A percentile compares a stretch with the other conserved stretches of the same genome.
Evolutionary conservation across 2,113 vertebrate species (phyloP).

Genomic region (Chloropsis cyanopogon): DNA sequence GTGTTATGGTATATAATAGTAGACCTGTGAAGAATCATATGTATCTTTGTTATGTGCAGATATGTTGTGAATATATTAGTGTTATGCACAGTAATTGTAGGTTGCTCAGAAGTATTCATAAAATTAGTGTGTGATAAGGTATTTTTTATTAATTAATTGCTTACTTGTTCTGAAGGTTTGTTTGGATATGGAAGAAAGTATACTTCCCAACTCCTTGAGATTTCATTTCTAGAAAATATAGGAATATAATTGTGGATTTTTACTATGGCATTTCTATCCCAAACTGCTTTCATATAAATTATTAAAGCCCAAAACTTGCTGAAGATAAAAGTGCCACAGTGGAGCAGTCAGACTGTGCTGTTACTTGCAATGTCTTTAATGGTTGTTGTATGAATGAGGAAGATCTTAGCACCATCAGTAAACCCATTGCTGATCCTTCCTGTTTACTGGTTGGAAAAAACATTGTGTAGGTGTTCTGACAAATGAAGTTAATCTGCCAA

Average conservation of each 20-base stretch:
- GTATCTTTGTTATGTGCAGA: too few species aligned
- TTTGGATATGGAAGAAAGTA: neutral
- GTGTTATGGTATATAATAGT: neutral
- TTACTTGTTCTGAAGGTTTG: neutral
- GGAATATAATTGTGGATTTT: neutral
- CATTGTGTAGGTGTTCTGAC: neutral
- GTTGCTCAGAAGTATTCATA: neutral
- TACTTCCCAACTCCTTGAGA: neutral
- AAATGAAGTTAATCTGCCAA: neutral
- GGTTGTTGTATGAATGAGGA: neutral
- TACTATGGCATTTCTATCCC: neutral
- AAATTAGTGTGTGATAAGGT: neutral
- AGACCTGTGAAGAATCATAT: too few species aligned
- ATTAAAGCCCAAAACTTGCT: neutral
- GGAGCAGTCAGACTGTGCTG: neutral
- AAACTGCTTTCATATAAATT: neutral
- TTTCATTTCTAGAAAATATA: neutral
- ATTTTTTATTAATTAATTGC: neutral
- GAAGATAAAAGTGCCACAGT: neutral
- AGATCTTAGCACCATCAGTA: neutral
- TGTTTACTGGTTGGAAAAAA: neutral
- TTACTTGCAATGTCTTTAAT: neutral
- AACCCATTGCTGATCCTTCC: neutral
- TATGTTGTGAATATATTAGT: neutral
- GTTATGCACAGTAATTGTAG: neutral